Evolutionary conservation across 2,113 vertebrate species (phyloP).

Genomic region (Nycticebus coucang): DNA sequence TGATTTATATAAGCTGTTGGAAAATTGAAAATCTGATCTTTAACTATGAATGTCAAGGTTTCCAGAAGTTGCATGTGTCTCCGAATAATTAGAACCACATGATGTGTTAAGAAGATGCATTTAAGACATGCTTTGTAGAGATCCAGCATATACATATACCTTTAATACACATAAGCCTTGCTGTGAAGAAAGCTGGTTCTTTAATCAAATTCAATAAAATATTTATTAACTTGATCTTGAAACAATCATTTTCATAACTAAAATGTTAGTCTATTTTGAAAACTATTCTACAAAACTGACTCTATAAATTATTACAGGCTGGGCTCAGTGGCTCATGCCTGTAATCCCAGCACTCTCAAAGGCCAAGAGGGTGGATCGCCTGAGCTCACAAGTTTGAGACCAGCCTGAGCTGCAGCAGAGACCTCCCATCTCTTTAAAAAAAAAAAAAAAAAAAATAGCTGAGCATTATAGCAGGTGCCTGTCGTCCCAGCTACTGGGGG

Average conservation of each 20-base stretch:
- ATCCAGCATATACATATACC: neutral
- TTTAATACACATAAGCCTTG: neutral
- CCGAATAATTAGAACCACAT: neutral
- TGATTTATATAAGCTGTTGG: neutral
- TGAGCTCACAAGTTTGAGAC: too few relatives aligned
- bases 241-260: neutral
- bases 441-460: too few relatives aligned
- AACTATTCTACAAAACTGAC: neutral
- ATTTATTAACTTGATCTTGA: neutral
- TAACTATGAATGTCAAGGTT: neutral
- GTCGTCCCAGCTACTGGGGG: too few relatives aligned
- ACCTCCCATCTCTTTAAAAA: too few relatives aligned
- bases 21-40: slow-evolving; percentile 33
- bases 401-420: too few relatives aligned
- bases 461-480: too few relatives aligned
- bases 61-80: neutral
- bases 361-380: too few relatives aligned
- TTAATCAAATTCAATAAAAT: neutral
- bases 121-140: neutral
- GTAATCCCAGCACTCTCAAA: too few relatives aligned
- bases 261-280: neutral
- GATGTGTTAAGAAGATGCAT: neutral
- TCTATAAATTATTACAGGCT: neutral
- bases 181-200: neutral
- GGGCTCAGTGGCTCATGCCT: too few relatives aligned